Evolutionary conservation across 2,888 invertebrate genomes (phyloP), one percentile per base, ranked within the genome.

Genomic region (Schrankia costaestrigalis): DNA sequence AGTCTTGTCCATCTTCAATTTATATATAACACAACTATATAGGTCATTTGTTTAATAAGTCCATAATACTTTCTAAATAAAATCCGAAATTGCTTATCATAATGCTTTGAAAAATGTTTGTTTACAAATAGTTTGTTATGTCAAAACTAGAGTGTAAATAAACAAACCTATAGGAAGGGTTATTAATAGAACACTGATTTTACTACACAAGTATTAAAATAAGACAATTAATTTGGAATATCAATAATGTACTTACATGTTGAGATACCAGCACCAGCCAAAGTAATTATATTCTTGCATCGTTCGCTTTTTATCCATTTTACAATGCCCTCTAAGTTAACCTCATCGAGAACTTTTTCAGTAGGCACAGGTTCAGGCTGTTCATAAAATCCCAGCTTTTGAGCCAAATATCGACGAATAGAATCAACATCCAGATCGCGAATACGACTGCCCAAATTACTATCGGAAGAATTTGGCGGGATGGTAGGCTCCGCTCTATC

Each of bases 181-280:
- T n/a, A n/a, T n/a, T n/a, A 26, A 26, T 3, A 26, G 3, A 4
- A 11, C n/a, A 11, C 6, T 26, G 7, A n/a, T 8, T 14, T 5
- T 26, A 10, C 17, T 26, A n/a, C 9, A 10, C 10, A 4, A 9
- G 5, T 9, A 1, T 2, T 10, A 22, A 3, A 10, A 22, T 2
- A 10, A 22, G 4, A 10, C 4, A n/a, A 22, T 3, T 1, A 11
- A 3, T 11, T n/a, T n/a, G n/a, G 12, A 24, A 22, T 8, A 11
- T 24, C 11, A 2, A 12, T 5, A 24, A 7, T 24, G 7, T 31
- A 89, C 92, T 91, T 89, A 97, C 97, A 94, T 26, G 98, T 99
- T 1, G 97, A 98, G 65, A 99, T 97, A 30, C 98, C 98, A 54
- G 98, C 98, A 41, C 98, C 98, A 41, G 97, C 94, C 92, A 99